Evolutionary conservation across 2,113 vertebrate species (phyloP).

Genomic region (Strigops habroptila): DNA sequence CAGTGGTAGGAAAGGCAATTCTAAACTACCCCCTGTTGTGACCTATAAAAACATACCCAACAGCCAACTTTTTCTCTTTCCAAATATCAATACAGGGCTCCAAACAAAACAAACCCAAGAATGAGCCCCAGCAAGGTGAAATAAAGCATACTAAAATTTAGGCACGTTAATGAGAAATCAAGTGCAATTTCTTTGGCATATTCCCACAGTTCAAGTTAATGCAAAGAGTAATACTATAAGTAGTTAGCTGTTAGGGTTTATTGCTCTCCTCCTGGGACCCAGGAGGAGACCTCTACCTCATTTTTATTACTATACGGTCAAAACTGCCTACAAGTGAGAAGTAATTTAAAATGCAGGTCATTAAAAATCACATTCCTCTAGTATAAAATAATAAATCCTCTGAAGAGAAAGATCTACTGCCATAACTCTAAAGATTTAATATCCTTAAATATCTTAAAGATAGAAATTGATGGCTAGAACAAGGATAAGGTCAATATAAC

Average conservation of each 20-base stretch:
- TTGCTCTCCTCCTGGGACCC: neutral
- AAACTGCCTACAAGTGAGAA: slow-evolving; percentile 21
- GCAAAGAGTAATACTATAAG: neutral
- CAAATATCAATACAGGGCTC: neutral
- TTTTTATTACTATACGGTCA: slow-evolving; percentile 8
- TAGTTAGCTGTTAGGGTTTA: neutral
- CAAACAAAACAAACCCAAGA: neutral
- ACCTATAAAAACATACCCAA: neutral
- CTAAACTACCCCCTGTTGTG: neutral
- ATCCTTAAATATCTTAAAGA: slow-evolving; percentile 9
- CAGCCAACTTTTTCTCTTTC: neutral
- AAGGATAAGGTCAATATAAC: slow-evolving; percentile 42
- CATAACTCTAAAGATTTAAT: slow-evolving; percentile 20
- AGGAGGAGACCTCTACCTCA: neutral
- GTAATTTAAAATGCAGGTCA: slow-evolving; percentile 33
- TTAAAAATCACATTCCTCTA: slow-evolving; percentile 13
- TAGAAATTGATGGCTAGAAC: slow-evolving; percentile 25
- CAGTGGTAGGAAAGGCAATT: neutral
- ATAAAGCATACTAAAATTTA: neutral
- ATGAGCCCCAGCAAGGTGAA: neutral
- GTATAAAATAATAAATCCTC: slow-evolving; percentile 38
- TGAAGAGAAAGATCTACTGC: neutral
- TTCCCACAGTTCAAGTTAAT: neutral
- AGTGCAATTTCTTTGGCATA: neutral
- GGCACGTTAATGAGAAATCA: neutral